Conservation (phyloP, 2,888 invertebrate species). For the Scelioninae gen. 1 region DNA sequence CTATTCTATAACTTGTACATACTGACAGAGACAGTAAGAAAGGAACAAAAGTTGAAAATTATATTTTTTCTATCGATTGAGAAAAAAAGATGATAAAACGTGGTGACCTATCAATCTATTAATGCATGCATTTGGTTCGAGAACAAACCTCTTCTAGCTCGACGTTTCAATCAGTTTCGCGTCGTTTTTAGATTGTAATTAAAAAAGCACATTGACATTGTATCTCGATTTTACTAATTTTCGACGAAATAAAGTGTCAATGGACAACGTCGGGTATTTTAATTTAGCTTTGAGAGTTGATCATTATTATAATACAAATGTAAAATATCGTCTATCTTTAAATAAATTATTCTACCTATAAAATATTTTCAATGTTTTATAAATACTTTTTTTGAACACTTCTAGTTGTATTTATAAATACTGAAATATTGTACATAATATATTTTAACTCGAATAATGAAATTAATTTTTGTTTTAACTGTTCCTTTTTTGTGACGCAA, state of each 20-base stretch:
- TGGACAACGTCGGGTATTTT: conserved; percentile 59
- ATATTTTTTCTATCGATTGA: conserved; percentile 84
- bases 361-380: not conserved
- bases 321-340: conserved; percentile 45
- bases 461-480: not conserved
- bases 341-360: not conserved
- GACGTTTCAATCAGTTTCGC: conserved; percentile 52
- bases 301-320: conserved; percentile 36
- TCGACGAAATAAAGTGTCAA: conserved; percentile 57
- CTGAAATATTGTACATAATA: not conserved
- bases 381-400: too few relatives aligned
- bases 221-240: conserved; percentile 50
- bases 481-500: not conserved
- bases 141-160: conserved; percentile 59
- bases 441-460: too few relatives aligned
- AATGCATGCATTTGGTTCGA: conserved; percentile 72
- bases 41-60: conserved; percentile 81
- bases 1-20: conserved; percentile 84
- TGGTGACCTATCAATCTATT: conserved; percentile 82
- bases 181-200: conserved; percentile 38
- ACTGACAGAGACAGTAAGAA: conserved; percentile 78
- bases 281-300: conserved; percentile 56
- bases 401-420: not conserved
- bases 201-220: conserved; percentile 58
- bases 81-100: conserved; percentile 75